Conservation (phyloP, 2,113 vertebrate species). For the Zonotrichia leucophrys region DNA sequence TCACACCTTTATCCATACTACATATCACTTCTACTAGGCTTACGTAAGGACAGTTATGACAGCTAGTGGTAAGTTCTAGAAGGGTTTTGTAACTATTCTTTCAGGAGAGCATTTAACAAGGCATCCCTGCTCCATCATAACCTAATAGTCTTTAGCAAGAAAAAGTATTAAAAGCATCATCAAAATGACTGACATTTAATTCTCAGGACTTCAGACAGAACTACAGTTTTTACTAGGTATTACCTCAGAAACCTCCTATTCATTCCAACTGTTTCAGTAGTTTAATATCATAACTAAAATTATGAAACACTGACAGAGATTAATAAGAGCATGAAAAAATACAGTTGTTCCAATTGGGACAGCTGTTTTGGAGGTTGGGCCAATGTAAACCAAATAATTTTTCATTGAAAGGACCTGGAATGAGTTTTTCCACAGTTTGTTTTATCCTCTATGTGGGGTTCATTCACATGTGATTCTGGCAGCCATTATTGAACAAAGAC, state of each 20-base stretch:
- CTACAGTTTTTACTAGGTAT: not conserved
- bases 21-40: not conserved
- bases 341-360: not conserved
- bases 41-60: not conserved
- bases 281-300: not conserved
- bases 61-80: not conserved
- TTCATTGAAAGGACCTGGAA: not conserved
- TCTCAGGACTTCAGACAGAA: not conserved
- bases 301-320: not conserved
- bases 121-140: not conserved
- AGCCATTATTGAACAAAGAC: not conserved
- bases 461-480: not conserved
- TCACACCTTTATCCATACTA: not conserved
- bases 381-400: not conserved
- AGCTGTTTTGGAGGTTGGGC: not conserved
- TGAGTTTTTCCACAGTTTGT: not conserved
- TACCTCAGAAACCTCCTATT: not conserved
- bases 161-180: not conserved
- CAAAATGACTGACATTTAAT: not conserved
- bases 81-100: not conserved
- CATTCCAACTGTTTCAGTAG: not conserved
- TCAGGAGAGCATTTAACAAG: not conserved
- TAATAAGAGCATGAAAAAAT: not conserved
- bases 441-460: not conserved
- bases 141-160: not conserved